Base-by-base conservation (phyloP, 2,113 vertebrate genomes). In the Ciconia boyciana region DNA sequence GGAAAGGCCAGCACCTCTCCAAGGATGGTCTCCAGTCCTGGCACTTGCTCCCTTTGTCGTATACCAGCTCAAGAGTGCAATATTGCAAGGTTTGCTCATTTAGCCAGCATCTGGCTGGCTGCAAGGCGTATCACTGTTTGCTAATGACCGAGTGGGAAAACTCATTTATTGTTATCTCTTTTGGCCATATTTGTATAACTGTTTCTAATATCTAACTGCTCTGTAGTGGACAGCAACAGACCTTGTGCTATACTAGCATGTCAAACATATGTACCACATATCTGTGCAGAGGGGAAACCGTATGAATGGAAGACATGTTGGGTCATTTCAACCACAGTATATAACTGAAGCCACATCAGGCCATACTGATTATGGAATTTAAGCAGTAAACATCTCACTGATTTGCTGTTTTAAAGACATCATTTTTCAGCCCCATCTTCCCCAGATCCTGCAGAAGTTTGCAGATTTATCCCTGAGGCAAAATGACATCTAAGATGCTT, bases 1-100 rank as follows among this genome's bases (percentile, higher is more conserved):
- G 78, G 96, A 91, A 96, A 92, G 72, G 92, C 79, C 17, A 2
- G 16, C 11, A 44, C 69, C 57, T 94, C 66, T 91, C 81, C 65
- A 25, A 77, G 79, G 90, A 96, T 78, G 92, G 87, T 94, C 93
- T 83, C 83, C 58, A 93, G 64, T 52, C 54, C 79, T 91, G 84
- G 84, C 79, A 85, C 79, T 92, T 19, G 0, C 44, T 96, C 78
- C 46, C 31, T 88, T 60, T 49, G 36, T 21, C 72, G 75, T 52
- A 69, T 62, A 93, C 28, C 71, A 70, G 82, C 66, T 65, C 3
- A 0, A 77, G 66, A 80, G 82, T 32, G 43, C 78, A 77, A 14
- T 34, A 65, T 34, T 60, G 75, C 72, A 77, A 86, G 48, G 43
- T 74, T 54, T 88, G 46, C 54, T 70, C 29, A 0, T 28, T 66